phyloP scores from a whole-genome alignment of 2,888 invertebrate genomes.

The Pilophorus perplexus region DNA sequence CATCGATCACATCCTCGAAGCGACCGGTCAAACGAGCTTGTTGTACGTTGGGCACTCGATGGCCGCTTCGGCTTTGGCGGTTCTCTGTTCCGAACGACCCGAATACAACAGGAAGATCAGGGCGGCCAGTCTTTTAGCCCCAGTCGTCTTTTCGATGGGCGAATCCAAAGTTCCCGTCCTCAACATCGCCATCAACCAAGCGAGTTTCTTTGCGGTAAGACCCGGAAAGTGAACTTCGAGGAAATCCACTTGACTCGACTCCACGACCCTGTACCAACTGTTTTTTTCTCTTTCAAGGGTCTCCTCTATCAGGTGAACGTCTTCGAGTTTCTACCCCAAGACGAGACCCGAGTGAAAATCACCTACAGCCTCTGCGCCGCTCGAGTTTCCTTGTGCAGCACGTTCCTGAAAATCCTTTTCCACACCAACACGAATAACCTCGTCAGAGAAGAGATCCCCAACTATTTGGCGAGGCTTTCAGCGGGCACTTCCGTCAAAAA shows the following conservation, averaged over 20 bases:
- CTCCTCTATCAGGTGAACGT: neutral
- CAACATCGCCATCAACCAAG: conserved; percentile 16
- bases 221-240: too few species aligned
- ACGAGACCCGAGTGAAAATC: neutral
- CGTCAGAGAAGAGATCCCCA: conserved; percentile 11
- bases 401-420: neutral
- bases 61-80: conserved; percentile 46
- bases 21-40: conserved; percentile 53
- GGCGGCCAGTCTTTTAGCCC: conserved; percentile 45
- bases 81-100: conserved; percentile 47
- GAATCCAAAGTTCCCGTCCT: conserved; percentile 20
- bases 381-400: conserved; percentile 3
- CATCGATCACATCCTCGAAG: conserved; percentile 54
- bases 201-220: conserved; percentile 24
- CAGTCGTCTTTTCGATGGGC: conserved; percentile 44
- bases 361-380: conserved; percentile 15
- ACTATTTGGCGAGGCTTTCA: conserved; percentile 13
- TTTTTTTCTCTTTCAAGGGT: neutral
- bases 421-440: conserved; percentile 15
- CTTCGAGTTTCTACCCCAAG: conserved; percentile 16
- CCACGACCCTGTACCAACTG: too few species aligned
- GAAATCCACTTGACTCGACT: too few species aligned
- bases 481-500: conserved; percentile 43
- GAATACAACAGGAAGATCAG: conserved; percentile 47
- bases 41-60: conserved; percentile 58